A percentile compares a stretch with the other conserved stretches of the same genome.
These are phyloP conservation scores for Machimus atricapillus DNA, from an alignment of 2,888 invertebrate species.

Conservation along the genomic window DNA sequence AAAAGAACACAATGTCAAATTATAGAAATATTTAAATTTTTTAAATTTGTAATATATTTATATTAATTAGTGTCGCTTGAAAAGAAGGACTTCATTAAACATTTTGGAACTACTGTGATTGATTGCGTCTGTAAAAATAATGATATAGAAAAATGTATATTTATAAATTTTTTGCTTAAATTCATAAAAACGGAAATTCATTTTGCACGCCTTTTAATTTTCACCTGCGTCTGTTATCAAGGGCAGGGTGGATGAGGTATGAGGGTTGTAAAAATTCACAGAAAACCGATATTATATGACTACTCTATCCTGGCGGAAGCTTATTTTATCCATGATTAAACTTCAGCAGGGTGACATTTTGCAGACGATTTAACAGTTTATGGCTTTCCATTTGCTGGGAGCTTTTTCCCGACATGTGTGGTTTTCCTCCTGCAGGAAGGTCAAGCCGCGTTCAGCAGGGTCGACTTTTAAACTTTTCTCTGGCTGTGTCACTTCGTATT, in stretches of 20 bases:
- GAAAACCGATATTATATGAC: conserved; percentile 42
- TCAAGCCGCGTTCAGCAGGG: neutral
- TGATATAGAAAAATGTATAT: neutral
- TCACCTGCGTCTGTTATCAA: neutral
- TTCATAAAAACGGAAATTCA: neutral
- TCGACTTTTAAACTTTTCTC: conserved; percentile 19
- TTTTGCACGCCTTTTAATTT: neutral
- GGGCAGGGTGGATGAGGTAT: neutral
- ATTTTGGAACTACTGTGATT: neutral
- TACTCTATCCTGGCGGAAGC: conserved; percentile 44
- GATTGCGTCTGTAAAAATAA: neutral
- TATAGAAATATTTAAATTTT: too few relatives aligned
- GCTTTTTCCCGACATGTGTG: conserved; percentile 21
- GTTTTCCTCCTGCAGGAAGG: neutral
- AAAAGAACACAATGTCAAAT: too few relatives aligned
- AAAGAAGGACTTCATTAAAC: neutral
- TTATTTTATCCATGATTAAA: conserved; percentile 48
- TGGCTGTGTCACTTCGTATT: conserved; percentile 12
- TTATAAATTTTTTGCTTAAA: neutral
- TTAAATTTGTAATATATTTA: too few relatives aligned
- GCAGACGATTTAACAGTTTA: conserved; percentile 48
- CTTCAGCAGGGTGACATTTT: conserved; percentile 45
- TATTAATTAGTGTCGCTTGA: too few relatives aligned
- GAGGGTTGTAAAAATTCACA: neutral
- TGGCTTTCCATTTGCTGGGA: conserved; percentile 44